phyloP scores from a whole-genome alignment of 2,888 invertebrate genomes.

The Nemotelus nigrinus region DNA sequence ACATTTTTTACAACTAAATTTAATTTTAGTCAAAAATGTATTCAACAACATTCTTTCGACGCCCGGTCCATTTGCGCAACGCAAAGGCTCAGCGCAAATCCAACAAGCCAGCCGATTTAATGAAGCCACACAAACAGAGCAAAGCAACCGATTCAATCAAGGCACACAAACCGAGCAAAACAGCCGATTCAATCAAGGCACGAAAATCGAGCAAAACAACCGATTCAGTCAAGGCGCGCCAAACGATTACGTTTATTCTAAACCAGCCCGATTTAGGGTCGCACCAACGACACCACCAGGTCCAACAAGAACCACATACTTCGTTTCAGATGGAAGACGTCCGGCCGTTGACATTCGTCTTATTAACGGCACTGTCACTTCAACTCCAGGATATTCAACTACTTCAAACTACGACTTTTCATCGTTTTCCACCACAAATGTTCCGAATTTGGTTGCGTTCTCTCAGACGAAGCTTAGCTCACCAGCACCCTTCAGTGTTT shows the following conservation, averaged over 20 bases:
- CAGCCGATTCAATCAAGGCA: conserved; percentile 7
- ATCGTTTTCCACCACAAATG: conserved; percentile 7
- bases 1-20: too few relatives aligned
- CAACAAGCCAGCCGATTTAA: not conserved
- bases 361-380: not conserved
- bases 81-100: not conserved
- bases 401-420: conserved; percentile 14
- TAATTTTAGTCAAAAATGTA: not conserved
- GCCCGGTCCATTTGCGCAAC: conserved; percentile 22
- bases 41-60: conserved; percentile 20
- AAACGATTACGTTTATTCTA: conserved; percentile 14
- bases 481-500: conserved; percentile 30
- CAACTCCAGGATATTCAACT: conserved; percentile 10
- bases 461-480: conserved; percentile 29
- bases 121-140: too few relatives aligned
- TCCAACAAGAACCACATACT: conserved; percentile 9
- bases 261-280: conserved; percentile 15
- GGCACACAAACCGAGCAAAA: too few relatives aligned
- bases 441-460: not conserved
- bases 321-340: conserved; percentile 28
- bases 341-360: conserved; percentile 30
- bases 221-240: not conserved
- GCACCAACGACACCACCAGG: not conserved
- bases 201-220: not conserved
- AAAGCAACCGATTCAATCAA: too few relatives aligned